Percentiles rank a stretch among this genome's conserved stretches.
Evolutionary conservation across 64 coral and sea anemone species (phyloP).

Genomic region (Porites australiensis): DNA sequence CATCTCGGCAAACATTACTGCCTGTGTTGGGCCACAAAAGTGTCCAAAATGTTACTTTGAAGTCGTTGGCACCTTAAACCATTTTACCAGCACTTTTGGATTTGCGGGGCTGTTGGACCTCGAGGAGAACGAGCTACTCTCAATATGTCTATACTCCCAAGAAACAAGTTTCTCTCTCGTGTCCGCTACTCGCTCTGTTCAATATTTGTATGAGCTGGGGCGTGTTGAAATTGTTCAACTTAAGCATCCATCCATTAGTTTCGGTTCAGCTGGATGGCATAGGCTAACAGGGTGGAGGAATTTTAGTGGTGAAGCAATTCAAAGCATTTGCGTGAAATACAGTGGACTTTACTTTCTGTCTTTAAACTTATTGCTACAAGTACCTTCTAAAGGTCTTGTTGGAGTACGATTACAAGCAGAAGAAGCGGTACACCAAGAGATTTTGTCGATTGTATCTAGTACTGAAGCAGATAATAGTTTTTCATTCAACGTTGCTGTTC

Average conservation of each 20-base stretch:
- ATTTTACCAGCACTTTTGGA: background rate
- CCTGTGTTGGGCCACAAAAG: conserved; percentile 26
- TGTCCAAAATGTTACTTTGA: conserved; percentile 3
- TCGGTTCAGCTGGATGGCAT: background rate
- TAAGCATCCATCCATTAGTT: background rate
- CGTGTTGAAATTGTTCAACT: conserved; percentile 6
- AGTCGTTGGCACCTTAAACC: background rate
- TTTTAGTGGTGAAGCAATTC: background rate
- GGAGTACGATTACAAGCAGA: conserved; percentile 12
- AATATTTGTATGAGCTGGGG: background rate
- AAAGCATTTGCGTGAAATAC: background rate
- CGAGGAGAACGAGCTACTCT: background rate
- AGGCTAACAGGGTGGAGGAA: background rate
- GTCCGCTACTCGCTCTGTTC: background rate
- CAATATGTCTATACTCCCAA: background rate
- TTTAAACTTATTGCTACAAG: background rate
- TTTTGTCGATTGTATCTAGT: background rate
- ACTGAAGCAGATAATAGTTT: background rate
- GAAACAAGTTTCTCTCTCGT: background rate
- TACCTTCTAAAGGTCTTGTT: background rate
- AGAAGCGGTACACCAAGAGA: background rate
- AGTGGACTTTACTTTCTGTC: conserved; percentile 26
- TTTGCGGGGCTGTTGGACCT: background rate
- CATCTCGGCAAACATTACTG: background rate
- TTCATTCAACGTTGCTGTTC: background rate